These are phyloP conservation scores for Clivina fossor DNA, from an alignment of 2,888 invertebrate genomes.

Conservation along the genomic window DNA sequence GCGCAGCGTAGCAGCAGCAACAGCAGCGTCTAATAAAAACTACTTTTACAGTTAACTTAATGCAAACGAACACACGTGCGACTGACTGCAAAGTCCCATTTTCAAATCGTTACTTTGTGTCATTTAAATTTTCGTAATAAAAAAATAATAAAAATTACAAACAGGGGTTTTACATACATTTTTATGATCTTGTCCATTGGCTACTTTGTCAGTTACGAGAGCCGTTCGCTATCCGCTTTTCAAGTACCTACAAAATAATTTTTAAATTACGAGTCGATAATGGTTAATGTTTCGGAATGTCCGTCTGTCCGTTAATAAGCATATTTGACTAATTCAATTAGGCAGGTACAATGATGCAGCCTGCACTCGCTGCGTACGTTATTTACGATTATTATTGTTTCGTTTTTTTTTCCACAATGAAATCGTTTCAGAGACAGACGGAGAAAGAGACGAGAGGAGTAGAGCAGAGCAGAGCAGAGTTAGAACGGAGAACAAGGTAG, in stretches of 20 bases:
- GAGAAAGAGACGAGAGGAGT: too few relatives aligned
- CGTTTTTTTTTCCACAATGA: too few relatives aligned
- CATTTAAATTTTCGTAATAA: conserved; percentile 27
- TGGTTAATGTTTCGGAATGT: conserved; percentile 43
- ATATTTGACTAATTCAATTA: conserved; percentile 41
- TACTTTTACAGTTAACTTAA: too few relatives aligned
- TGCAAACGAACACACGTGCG: too few relatives aligned
- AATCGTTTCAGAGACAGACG: too few relatives aligned
- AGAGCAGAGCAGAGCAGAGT: too few relatives aligned
- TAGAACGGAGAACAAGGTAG: too few relatives aligned
- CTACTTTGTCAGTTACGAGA: conserved; percentile 19
- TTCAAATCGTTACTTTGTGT: conserved; percentile 26
- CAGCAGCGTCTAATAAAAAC: too few relatives aligned
- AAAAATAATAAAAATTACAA: conserved; percentile 24
- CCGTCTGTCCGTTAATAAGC: conserved; percentile 30
- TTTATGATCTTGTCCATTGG: conserved; percentile 24
- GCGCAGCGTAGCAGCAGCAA: too few relatives aligned
- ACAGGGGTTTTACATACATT: conserved; percentile 18
- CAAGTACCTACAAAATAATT: conserved; percentile 16
- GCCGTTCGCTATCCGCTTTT: conserved; percentile 18
- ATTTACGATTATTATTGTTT: conserved; percentile 27
- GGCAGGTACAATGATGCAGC: conserved; percentile 25
- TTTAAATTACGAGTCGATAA: conserved; percentile 17
- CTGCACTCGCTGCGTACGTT: conserved; percentile 7
- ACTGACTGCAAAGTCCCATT: too few relatives aligned